These are phyloP conservation scores for Erythrolamprus reginae DNA, from an alignment of 2,113 vertebrate genomes.

Conservation along the genomic window DNA sequence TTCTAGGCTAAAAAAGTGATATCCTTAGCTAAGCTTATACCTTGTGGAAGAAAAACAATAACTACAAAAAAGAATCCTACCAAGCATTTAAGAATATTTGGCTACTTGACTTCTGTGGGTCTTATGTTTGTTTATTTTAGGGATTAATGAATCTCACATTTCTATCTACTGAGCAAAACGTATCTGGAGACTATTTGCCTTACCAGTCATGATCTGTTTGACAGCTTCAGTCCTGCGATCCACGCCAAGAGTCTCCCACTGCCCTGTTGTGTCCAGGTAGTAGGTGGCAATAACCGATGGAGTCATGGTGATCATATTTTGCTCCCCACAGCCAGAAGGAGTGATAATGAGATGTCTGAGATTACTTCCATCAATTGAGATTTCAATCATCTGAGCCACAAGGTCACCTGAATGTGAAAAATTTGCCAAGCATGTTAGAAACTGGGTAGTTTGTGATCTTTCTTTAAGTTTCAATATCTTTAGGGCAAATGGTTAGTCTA, in stretches of 20 bases:
- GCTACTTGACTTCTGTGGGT: background rate
- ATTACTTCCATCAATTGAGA: slow-evolving; percentile 53
- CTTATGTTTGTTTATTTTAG: background rate
- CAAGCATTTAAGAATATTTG: background rate
- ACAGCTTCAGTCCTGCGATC: slow-evolving; percentile 63
- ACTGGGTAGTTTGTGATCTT: background rate
- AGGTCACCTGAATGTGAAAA: slow-evolving; percentile 58
- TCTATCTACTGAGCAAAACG: background rate
- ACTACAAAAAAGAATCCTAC: background rate
- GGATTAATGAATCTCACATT: no score
- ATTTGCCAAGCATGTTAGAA: background rate
- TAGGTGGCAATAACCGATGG: slow-evolving; percentile 81
- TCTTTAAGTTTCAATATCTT: background rate
- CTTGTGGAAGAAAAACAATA: background rate
- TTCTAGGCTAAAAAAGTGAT: background rate
- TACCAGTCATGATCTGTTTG: slow-evolving; percentile 77
- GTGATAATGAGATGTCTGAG: slow-evolving; percentile 77
- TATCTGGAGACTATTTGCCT: background rate
- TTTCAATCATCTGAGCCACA: slow-evolving; percentile 58
- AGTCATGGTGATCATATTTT: slow-evolving; percentile 84
- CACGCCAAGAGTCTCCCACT: slow-evolving; percentile 77
- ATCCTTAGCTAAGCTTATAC: background rate
- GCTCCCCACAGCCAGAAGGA: slow-evolving; percentile 85
- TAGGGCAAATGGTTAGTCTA: background rate
- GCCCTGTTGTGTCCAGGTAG: slow-evolving; percentile 75